Evolutionary conservation across 2,888 invertebrate species (phyloP).

Genomic region (Ochropleura leucogaster): DNA sequence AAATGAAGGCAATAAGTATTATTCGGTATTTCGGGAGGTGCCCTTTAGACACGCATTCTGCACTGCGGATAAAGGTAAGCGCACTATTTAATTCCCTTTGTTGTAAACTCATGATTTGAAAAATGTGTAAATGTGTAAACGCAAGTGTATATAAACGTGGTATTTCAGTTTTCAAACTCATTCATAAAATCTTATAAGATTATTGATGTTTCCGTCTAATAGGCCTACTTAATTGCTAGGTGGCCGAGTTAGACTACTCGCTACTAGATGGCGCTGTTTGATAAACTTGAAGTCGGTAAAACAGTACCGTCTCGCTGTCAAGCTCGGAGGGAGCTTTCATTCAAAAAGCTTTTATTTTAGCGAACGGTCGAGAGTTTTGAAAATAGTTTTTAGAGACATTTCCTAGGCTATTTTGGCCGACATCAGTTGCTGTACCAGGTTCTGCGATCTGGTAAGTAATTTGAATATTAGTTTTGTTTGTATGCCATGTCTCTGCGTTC

Average conservation of each 20-base stretch:
- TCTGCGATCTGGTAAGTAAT: constrained; percentile 47
- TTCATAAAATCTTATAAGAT: constrained; percentile 19
- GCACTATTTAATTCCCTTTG: constrained; percentile 22
- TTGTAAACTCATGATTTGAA: not conserved
- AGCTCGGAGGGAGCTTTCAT: constrained; percentile 65
- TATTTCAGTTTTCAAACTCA: not conserved
- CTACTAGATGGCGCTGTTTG: constrained; percentile 76
- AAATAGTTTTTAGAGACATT: constrained; percentile 26
- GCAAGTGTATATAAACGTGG: not conserved
- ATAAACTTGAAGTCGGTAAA: constrained; percentile 55
- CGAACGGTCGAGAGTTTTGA: constrained; percentile 54
- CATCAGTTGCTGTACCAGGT: constrained; percentile 10
- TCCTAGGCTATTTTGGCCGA: constrained; percentile 8
- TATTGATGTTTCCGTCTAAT: constrained; percentile 32
- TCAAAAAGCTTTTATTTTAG: constrained; percentile 65
- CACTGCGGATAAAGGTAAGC: constrained; percentile 62
- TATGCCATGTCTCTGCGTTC: not conserved
- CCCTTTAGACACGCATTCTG: constrained; percentile 41
- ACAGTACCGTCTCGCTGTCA: constrained; percentile 56
- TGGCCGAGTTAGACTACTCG: constrained; percentile 69
- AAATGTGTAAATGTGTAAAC: not conserved
- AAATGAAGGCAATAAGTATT: constrained; percentile 26
- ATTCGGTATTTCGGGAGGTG: constrained; percentile 35
- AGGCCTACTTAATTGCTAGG: constrained; percentile 36
- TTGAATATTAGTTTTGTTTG: not conserved